These are phyloP conservation scores for Sinocyclocheilus anshuiensis DNA, from an alignment of 2,113 vertebrate species.

Conservation along the genomic window DNA sequence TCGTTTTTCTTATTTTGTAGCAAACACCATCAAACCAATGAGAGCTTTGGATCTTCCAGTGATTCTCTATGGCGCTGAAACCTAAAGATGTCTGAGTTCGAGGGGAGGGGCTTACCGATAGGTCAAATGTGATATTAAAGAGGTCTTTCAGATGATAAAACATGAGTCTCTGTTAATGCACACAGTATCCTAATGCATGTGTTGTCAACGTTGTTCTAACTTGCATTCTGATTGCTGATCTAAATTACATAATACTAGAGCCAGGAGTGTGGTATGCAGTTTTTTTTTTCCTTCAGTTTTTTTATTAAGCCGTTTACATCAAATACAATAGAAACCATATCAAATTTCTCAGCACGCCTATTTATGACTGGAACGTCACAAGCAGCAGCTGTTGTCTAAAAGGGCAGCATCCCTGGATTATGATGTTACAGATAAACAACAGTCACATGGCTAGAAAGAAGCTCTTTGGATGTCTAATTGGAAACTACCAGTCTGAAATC, in stretches of 20 bases:
- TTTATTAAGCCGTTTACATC: neutral
- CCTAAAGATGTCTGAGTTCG: no score
- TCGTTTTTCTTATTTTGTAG: no score
- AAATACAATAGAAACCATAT: neutral
- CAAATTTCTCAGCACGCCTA: neutral
- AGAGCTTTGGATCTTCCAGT: no score
- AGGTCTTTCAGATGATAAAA: neutral
- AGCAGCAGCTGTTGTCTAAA: neutral
- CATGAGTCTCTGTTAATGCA: neutral
- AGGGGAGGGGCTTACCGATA: no score
- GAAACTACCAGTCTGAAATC: conserved; percentile 8
- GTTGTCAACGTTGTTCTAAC: neutral
- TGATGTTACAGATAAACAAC: neutral
- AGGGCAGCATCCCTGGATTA: neutral
- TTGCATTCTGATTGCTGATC: conserved; percentile 12
- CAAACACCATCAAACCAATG: no score
- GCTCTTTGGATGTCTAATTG: neutral
- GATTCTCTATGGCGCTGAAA: no score
- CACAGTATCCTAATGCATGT: neutral
- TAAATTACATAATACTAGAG: neutral
- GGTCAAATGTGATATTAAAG: neutral
- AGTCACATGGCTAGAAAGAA: conserved; percentile 22
- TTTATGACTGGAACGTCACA: neutral
- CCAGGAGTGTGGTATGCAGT: neutral
- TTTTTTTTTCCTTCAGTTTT: neutral